Evolutionary conservation across 2,797 vertebrate species (phyloP), one percentile per base, ranked within the genome.

Genomic region (Avahi laniger): DNA sequence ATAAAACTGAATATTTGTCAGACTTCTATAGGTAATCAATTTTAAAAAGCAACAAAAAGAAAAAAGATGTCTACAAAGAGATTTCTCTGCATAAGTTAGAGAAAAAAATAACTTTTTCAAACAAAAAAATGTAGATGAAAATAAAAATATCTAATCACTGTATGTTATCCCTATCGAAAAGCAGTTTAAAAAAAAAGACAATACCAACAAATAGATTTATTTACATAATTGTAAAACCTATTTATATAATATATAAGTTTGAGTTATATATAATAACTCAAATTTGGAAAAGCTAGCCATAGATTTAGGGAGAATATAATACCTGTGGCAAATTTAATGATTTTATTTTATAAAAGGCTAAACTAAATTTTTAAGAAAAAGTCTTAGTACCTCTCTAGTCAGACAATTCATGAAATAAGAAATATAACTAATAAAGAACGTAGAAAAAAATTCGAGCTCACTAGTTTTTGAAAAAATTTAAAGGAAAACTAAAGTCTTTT

Each of bases 1-100:
- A 67, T 85, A 75, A 80, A 96, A 90, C 65, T 80, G 35, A 87
- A 38, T 95, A 38, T 38, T 91, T 89, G 87, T 61, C 28, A 67
- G 69, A 70, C 12, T 79, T 72, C 15, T 54, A 0, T 72, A 69
- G 9, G 7, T 79, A 88, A 93, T 61, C 24, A 76, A 52, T 85
- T 95, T 63, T 82, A 5, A 83, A 87, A 89, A 89, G 7, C 17
- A 41, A 43, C 61, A 83, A 52, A n/a, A 48, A n/a, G 5, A 14
- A n/a, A 50, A 92, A 90, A 43, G 14, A 67, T 2, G 70, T n/a
- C 11, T 93, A 52, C 26, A 94, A 17, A 61, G 61, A 72, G 15
- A 33, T 81, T 83, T 79, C 3, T 73, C 18, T n/a, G 0, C 14
- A 35, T 61, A 52, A 65, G 28, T 63, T 76, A 81, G 7, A 72